Evolutionary conservation across 2,888 invertebrate genomes (phyloP).

Genomic region (Lepidocyrtoides sp.): DNA sequence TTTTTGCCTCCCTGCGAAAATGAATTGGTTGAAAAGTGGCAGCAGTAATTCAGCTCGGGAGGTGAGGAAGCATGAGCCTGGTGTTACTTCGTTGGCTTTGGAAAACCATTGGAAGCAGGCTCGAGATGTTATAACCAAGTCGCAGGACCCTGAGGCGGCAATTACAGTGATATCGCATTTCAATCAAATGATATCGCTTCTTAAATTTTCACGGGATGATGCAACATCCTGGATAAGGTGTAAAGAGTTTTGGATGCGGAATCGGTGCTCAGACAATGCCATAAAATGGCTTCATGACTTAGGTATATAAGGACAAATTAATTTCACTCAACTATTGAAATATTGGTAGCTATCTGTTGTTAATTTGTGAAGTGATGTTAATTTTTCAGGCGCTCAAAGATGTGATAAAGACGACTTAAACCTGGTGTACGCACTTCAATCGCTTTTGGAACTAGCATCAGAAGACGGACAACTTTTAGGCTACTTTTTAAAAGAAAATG

Average conservation of each 20-base stretch:
- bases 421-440: constrained; percentile 82
- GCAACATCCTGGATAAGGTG: constrained; percentile 77
- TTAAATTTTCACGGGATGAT: constrained; percentile 80
- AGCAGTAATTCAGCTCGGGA: constrained; percentile 79
- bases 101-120: constrained; percentile 85
- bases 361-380: not conserved
- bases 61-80: constrained; percentile 81
- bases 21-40: constrained; percentile 79
- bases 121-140: constrained; percentile 77
- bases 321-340: no score
- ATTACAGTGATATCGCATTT: constrained; percentile 83
- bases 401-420: constrained; percentile 81
- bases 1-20: constrained; percentile 67
- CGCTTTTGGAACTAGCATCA: constrained; percentile 83
- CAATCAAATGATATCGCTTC: constrained; percentile 84
- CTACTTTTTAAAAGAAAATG: constrained; percentile 63
- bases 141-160: constrained; percentile 81
- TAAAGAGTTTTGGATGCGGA: constrained; percentile 84
- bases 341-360: no score
- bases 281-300: constrained; percentile 83
- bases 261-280: constrained; percentile 83
- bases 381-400: constrained; percentile 80
- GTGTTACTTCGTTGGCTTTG: constrained; percentile 79
- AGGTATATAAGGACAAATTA: no score
- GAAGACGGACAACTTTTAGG: constrained; percentile 84